A percentile compares a stretch with the other conserved stretches of the same genome.
Evolutionary conservation across 2,888 invertebrate genomes (phyloP).

Genomic region (Lordiphosa andalusiaca): DNA sequence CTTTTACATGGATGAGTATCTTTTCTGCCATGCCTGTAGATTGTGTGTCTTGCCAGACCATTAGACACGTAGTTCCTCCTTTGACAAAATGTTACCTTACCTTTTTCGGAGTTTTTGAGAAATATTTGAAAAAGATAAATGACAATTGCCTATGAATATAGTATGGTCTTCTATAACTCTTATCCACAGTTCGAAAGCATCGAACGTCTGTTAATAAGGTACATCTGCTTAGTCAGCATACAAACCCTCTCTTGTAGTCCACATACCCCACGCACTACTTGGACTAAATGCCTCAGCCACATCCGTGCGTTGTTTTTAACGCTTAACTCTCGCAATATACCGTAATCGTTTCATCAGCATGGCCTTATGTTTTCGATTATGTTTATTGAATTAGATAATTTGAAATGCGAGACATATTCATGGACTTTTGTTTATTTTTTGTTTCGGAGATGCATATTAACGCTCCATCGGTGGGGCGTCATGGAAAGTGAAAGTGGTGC

Average conservation of each 20-base stretch:
- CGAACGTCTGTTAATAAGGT: too few species aligned
- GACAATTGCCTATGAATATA: too few species aligned
- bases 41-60: too few species aligned
- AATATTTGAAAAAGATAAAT: too few species aligned
- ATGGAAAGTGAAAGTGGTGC: slow-evolving; percentile 64
- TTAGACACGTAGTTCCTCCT: too few species aligned
- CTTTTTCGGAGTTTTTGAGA: too few species aligned
- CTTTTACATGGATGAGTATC: too few species aligned
- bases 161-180: too few species aligned
- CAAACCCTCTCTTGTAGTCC: not conserved
- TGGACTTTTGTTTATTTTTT: slow-evolving; percentile 25
- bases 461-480: slow-evolving; percentile 29
- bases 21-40: too few species aligned
- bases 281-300: slow-evolving; percentile 17
- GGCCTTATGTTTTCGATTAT: slow-evolving; percentile 48
- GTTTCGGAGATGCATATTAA: slow-evolving; percentile 49
- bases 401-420: slow-evolving; percentile 35
- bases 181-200: too few species aligned
- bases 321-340: slow-evolving; percentile 33
- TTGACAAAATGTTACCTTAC: too few species aligned
- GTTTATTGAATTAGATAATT: slow-evolving; percentile 63
- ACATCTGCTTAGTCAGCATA: not conserved
- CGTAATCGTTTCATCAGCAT: slow-evolving; percentile 24
- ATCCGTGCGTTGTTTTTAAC: slow-evolving; percentile 29
- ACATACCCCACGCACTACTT: slow-evolving; percentile 6